Evolutionary conservation across 1,140 invertebrate genomes (phyloP), one percentile per base, ranked within the genome.

Genomic region (Anastrepha ludens): DNA sequence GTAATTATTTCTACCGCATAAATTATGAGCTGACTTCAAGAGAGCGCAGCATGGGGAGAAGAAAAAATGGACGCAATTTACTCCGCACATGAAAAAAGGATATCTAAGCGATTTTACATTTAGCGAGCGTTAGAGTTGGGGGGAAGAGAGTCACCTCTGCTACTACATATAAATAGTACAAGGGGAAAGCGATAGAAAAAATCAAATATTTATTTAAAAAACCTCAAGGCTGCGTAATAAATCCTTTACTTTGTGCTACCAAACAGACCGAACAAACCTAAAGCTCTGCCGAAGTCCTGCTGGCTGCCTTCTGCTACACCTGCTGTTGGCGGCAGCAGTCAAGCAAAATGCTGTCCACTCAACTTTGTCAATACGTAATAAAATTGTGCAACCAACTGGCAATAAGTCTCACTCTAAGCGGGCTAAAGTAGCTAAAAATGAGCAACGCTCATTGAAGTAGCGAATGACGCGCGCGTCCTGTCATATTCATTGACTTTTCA

Each of bases 1-100:
- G 85, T 60, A 86, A 86, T 86, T 86, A 86, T 62, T 86, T 86
- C 58, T 62, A 39, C n/a, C 62, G 85, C 59, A 86, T 86, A 86
- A 86, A 65, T 86, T 62, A 86, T 86, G 59, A 62, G 4, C 50
- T 60, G n/a, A 17, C 58, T 20, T 2, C 6, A 55, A 81, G 74
- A 15, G 41, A 60, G 13, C 58, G 58, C 6, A 50, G 70, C 7
- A 15, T 17, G 8, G 8, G 74, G 55, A 58, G 7, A 8, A 55
- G 7, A 81, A 55, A 81, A 44, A 55, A 55, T 20, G 47, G 17
- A 29, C 50, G 11, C 39, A 15, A 74, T 44, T n/a, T 55, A 9
- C 17, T 55, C n/a, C 15, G 4, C 41, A 55, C n/a, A 47, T 55
- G 47, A 1, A 17, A 39, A 67, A 39, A 67, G n/a, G 17, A 67